These are phyloP conservation scores for Ylistrum balloti DNA, from an alignment of 1,140 invertebrate species.

Conservation along the genomic window DNA sequence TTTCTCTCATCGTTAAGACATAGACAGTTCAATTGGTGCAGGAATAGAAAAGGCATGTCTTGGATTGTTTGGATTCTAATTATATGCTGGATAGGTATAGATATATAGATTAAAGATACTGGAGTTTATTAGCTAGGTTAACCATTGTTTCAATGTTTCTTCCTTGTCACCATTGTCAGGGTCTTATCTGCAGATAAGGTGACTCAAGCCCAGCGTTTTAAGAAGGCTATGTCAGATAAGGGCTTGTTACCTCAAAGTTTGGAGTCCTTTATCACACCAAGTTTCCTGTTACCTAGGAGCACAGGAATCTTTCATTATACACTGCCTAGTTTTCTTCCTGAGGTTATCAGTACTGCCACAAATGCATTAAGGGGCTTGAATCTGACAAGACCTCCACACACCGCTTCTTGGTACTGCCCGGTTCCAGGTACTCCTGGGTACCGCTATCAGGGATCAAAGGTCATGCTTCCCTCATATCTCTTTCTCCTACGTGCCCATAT, in stretches of 20 bases:
- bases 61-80: neutral
- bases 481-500: neutral
- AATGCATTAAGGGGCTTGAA: constrained; percentile 19
- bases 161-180: constrained; percentile 1
- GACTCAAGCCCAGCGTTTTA: constrained; percentile 17
- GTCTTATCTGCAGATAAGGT: constrained; percentile 43
- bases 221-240: neutral
- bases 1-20: neutral
- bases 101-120: neutral
- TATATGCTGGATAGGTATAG: neutral
- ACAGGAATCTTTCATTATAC: constrained; percentile 49
- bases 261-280: constrained; percentile 41
- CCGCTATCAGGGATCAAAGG: neutral
- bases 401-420: neutral
- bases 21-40: too few relatives aligned
- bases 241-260: constrained; percentile 38
- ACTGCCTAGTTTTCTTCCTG: constrained; percentile 37
- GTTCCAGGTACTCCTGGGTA: neutral
- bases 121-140: constrained; percentile 6
- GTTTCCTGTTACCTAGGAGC: constrained; percentile 55
- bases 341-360: constrained; percentile 32
- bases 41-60: neutral
- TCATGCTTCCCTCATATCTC: neutral
- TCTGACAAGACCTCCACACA: constrained; percentile 28
- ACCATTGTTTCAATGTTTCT: neutral